phyloP scores from a whole-genome alignment of 92 coral and sea anemone species.

The Zoanthus sansibaricus region DNA sequence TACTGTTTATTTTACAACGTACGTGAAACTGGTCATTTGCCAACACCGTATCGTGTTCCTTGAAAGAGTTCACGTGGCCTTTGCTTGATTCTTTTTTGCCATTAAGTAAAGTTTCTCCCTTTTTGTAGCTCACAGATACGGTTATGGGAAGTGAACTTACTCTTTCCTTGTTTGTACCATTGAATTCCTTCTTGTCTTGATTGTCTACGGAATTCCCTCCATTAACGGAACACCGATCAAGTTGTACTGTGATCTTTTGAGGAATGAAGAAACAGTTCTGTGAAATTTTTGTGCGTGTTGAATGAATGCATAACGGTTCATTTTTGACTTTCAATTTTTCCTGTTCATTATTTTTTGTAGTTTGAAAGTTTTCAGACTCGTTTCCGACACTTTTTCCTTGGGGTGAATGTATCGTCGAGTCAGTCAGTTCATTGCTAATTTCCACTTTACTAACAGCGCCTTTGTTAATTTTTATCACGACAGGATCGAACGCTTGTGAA shows the following conservation, averaged over 20 bases:
- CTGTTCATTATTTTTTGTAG: neutral
- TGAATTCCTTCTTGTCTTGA: neutral
- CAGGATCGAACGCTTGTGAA: constrained; percentile 54
- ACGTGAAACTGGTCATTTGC: constrained; percentile 8
- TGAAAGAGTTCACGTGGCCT: neutral
- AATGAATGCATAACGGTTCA: constrained; percentile 17
- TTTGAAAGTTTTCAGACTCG: neutral
- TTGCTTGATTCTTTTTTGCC: neutral
- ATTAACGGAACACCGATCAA: constrained; percentile 50
- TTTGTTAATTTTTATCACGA: constrained; percentile 41
- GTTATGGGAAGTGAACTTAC: neutral
- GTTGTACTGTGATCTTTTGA: constrained; percentile 62
- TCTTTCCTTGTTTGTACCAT: neutral
- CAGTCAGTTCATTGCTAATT: neutral
- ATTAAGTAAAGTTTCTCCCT: neutral
- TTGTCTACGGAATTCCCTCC: neutral
- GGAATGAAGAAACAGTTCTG: constrained; percentile 43
- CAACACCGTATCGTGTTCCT: neutral
- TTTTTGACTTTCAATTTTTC: neutral
- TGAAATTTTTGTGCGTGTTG: constrained; percentile 12
- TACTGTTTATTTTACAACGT: constrained; percentile 20
- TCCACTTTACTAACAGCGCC: constrained; percentile 30
- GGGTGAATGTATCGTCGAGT: neutral
- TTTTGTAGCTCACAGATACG: constrained; percentile 27
- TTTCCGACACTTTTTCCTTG: neutral